Base-by-base conservation (phyloP, 2,888 invertebrate genomes). In the Eupithecia insigniata region DNA sequence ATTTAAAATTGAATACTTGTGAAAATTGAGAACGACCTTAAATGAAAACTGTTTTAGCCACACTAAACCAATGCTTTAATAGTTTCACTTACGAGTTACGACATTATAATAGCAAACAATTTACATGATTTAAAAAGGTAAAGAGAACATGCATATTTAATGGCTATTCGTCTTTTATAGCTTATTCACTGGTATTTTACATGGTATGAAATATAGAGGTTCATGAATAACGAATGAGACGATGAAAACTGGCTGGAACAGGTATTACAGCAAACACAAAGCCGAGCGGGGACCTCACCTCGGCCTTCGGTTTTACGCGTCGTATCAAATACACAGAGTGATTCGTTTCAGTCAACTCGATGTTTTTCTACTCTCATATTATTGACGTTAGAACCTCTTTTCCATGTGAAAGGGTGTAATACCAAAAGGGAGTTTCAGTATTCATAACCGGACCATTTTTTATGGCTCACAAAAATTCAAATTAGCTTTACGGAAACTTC, bases 151-250 rank as follows among this genome's bases (percentile, higher is more conserved):
- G 61, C 55, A 73, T 55, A 43, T 67, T 69, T 78, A 81, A 79
- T 78, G 74, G 76, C 71, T 74, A 73, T 78, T 78, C 76, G 68
- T 71, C 58, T 75, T 55, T 72, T 78, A 73, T 69, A 72, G 80
- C 72, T 81, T 73, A 80, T 76, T 82, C 74, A 73, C 78, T 78
- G 78, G 74, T 79, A 83, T 78, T 81, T 84, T 85, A 87, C 85
- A 84, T 81, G 83, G 85, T 79, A 83, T 84, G 84, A 86, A 87
- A 89, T 86, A 88, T 87, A 85, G 84, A 84, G 82, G 81, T 83
- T 87, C 87, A 89, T 89, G 88, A 89, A 90, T 89, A 90, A 87
- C 82, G 80, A 87, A 89, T 87, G 85, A 87, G 84, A 82, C 82
- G 84, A 84, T 88, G 85, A 84, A 86, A 86, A 87, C 84, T 87